Evolutionary conservation across 1,140 invertebrate species (phyloP), one percentile per base, ranked within the genome.

Genomic region (Yoshiicerus persimilis): DNA sequence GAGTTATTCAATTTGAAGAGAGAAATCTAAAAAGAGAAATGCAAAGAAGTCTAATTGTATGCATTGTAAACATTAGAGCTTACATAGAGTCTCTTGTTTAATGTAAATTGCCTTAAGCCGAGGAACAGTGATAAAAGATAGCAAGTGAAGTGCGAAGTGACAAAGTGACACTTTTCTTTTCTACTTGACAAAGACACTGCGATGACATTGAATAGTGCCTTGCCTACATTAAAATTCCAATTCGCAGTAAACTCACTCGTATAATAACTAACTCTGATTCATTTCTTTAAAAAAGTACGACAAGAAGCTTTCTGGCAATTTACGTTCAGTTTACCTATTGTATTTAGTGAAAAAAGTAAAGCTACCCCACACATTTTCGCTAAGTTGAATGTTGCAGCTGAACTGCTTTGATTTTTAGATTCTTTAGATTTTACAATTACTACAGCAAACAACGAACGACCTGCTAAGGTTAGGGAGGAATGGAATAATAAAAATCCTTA

Each of bases 21-120:
- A 70, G 66, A 70, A 70, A 70, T 70, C 66, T 70, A 70, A 70
- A 70, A 70, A 70, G 66, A 70, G 66, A 70, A 70, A 70, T 30
- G 25, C 66, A 70, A 70, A 70, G 66, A 30, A 70, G 6, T 70
- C 66, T 70, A 70, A 70, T 30, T 70, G 20, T 56, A 56, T 56
- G 47, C 47, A 56, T 56, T 56, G 47, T 20, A n/a, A 56, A 56
- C n/a, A 56, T 4, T 4, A 11, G 27, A 30, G 64, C 30, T 70
- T 70, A 70, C 30, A 30, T 30, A 70, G 27, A 8, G 8, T 70
- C 27, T 70, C 27, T 70, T 30, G 66, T 70, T 13, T 27, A 70
- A 70, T 70, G 66, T 27, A 70, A 70, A 70, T 30, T 70, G 27
- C 66, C 66, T 70, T 16, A 30, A 30, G 66, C 66, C 66, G 25